Evolutionary conservation across 2,888 invertebrate genomes (phyloP).

Genomic region (Maniola hyperantus): DNA sequence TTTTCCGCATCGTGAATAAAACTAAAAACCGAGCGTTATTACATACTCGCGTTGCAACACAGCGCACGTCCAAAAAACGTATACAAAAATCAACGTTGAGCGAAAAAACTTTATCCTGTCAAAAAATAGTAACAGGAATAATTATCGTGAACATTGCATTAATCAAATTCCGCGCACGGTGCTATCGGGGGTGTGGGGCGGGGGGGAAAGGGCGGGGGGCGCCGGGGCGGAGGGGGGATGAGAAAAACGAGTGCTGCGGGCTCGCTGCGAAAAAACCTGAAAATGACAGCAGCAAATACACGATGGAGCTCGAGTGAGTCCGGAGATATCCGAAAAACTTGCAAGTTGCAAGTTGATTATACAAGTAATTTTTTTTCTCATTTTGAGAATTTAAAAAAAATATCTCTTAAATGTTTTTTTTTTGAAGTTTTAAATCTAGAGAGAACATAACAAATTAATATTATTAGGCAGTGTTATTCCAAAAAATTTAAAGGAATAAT

Average conservation of each 20-base stretch:
- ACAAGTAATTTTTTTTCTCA: too few species aligned
- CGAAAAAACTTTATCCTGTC: conserved; percentile 75
- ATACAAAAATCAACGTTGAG: conserved; percentile 54
- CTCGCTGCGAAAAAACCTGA: conserved; percentile 77
- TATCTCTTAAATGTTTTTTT: too few species aligned
- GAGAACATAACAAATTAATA: too few species aligned
- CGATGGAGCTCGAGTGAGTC: conserved; percentile 46
- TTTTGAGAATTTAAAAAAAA: too few species aligned
- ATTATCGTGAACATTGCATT: conserved; percentile 82
- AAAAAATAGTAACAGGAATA: conserved; percentile 81
- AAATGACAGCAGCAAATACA: conserved; percentile 54
- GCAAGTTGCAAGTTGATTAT: too few species aligned
- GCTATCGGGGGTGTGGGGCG: conserved; percentile 64
- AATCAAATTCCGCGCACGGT: conserved; percentile 81
- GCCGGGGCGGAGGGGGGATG: conserved; percentile 47
- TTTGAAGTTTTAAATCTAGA: too few species aligned
- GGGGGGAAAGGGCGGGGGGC: conserved; percentile 39
- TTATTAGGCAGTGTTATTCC: too few species aligned
- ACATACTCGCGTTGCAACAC: conserved; percentile 18
- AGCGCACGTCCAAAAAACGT: conserved; percentile 30
- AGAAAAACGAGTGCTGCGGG: conserved; percentile 76
- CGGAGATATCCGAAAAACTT: conserved; percentile 41
- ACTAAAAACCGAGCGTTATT: conserved; percentile 16
- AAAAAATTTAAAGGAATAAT: too few species aligned
- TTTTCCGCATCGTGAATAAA: conserved; percentile 17